Percentiles rank a stretch among this genome's conserved stretches.
phyloP scores from a whole-genome alignment of 2,797 vertebrate genomes.

The Poecilia picta region DNA sequence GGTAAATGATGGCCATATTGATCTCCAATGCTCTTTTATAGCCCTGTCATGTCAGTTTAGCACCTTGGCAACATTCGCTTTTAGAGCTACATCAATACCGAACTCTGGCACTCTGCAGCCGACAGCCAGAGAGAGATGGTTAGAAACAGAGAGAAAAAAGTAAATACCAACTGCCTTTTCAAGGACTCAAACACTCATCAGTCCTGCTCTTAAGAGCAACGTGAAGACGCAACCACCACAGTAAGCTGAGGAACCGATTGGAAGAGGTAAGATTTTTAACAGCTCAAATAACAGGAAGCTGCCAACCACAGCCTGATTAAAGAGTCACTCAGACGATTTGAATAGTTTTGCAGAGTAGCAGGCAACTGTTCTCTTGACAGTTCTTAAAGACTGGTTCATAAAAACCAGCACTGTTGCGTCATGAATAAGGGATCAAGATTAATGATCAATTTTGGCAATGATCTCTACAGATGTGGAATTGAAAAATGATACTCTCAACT shows the following conservation, averaged over 20 bases:
- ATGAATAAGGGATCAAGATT: background rate
- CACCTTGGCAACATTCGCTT: slow-evolving; percentile 68
- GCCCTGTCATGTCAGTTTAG: slow-evolving; percentile 75
- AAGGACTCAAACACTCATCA: slow-evolving; percentile 14
- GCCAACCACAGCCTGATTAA: background rate
- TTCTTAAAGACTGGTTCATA: background rate
- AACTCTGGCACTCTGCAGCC: slow-evolving; percentile 52
- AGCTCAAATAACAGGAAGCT: background rate
- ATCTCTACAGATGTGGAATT: background rate
- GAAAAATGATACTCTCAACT: background rate
- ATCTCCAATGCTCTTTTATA: slow-evolving; percentile 69
- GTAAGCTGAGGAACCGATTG: background rate
- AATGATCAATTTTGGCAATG: background rate
- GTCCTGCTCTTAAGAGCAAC: slow-evolving; percentile 14
- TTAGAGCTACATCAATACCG: slow-evolving; percentile 69
- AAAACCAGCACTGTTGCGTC: background rate
- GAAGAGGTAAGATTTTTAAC: background rate
- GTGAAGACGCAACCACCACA: slow-evolving; percentile 12
- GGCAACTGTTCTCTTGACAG: background rate
- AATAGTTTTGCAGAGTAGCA: background rate
- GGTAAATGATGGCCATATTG: slow-evolving; percentile 71
- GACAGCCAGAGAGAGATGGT: slow-evolving; percentile 41
- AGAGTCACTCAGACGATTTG: background rate
- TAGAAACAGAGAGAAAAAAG: slow-evolving; percentile 24
- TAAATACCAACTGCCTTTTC: slow-evolving; percentile 29